These are phyloP conservation scores for Hydrozoanthus tunicans DNA, from an alignment of 64 coral and sea anemone genomes.

Conservation along the genomic window DNA sequence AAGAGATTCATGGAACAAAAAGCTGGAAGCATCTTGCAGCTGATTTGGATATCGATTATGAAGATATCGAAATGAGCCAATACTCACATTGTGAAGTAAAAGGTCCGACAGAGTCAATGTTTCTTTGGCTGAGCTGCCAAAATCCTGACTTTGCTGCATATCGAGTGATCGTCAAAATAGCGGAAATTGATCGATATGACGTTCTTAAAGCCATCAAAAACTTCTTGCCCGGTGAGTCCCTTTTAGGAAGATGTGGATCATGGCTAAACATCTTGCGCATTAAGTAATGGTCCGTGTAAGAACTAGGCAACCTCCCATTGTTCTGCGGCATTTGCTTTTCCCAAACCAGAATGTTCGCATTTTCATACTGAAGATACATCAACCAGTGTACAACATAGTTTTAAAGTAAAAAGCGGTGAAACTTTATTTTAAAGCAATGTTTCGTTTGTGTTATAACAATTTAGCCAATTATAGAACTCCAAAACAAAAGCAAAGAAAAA, in stretches of 20 bases:
- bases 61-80: not conserved
- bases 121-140: not conserved
- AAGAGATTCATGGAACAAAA: conserved; percentile 16
- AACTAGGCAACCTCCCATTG: too few species aligned
- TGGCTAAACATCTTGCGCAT: too few species aligned
- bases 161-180: not conserved
- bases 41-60: not conserved
- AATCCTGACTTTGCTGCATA: not conserved
- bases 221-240: not conserved
- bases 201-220: conserved; percentile 16
- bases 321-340: too few species aligned
- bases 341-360: too few species aligned
- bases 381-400: too few species aligned
- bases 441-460: too few species aligned
- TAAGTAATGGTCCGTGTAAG: too few species aligned
- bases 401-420: too few species aligned
- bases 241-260: not conserved
- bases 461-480: too few species aligned
- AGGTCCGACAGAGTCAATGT: conserved; percentile 19
- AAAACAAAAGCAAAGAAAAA: too few species aligned
- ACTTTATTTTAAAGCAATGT: too few species aligned
- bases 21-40: conserved; percentile 16
- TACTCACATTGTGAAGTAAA: not conserved
- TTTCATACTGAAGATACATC: too few species aligned
- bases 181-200: conserved; percentile 18